Percentiles rank a stretch among this genome's conserved stretches.
Conservation (phyloP, 2,888 invertebrate genomes). For the Noctua janthe region DNA sequence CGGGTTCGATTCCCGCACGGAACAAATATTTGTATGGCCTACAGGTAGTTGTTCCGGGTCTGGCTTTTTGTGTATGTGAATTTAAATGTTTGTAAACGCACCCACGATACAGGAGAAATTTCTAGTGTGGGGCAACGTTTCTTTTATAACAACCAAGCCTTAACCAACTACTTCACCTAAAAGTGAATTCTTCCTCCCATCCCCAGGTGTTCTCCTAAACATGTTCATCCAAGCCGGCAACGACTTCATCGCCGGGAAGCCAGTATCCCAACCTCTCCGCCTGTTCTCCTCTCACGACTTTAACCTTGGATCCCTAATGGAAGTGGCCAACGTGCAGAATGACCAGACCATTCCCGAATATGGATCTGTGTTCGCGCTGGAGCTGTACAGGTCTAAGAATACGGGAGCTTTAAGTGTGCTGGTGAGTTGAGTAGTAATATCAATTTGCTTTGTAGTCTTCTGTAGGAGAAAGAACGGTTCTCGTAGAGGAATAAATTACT, state of each 20-base stretch:
- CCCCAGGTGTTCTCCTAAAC: conserved; percentile 81
- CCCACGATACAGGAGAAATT: too few relatives aligned
- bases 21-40: too few relatives aligned
- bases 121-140: too few relatives aligned
- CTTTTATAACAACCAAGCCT: too few relatives aligned
- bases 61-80: too few relatives aligned
- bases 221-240: conserved; percentile 79
- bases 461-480: too few relatives aligned
- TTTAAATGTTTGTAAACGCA: too few relatives aligned
- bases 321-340: conserved; percentile 75
- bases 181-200: not conserved
- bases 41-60: too few relatives aligned
- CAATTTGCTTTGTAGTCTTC: not conserved
- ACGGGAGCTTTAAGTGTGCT: conserved; percentile 78
- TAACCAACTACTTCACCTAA: not conserved
- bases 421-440: conserved; percentile 73
- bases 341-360: conserved; percentile 82
- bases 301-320: conserved; percentile 85
- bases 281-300: conserved; percentile 85
- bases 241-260: conserved; percentile 74
- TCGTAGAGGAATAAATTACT: too few relatives aligned
- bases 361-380: conserved; percentile 81
- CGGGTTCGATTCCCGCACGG: too few relatives aligned
- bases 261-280: conserved; percentile 73
- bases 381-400: conserved; percentile 77